Evolutionary conservation across 2,797 vertebrate species (phyloP).

Genomic region (Lates japonicus): DNA sequence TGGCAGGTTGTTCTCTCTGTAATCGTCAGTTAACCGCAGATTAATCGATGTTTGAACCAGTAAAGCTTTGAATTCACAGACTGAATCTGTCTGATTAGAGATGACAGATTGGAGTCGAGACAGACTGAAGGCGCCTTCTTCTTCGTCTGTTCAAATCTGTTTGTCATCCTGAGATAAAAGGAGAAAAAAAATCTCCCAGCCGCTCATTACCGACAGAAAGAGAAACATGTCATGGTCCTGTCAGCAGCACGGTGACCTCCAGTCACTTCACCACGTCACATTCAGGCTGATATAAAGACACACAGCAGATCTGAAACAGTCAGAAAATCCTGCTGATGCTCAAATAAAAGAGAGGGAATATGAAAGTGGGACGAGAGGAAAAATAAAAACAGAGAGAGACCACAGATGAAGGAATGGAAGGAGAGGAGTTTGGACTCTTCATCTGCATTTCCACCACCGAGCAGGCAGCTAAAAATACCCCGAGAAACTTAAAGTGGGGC

Average conservation of each 20-base stretch:
- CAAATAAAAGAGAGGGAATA: background rate
- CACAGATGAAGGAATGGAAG: background rate
- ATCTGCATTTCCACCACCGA: background rate
- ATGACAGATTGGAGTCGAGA: no score
- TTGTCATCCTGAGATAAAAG: background rate
- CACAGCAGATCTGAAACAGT: background rate
- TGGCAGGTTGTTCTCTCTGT: no score
- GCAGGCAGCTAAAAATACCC: constrained; percentile 52
- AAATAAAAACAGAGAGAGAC: background rate
- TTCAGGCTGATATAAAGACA: no score
- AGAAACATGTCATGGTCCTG: background rate
- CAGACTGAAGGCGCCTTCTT: background rate
- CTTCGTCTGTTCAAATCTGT: background rate
- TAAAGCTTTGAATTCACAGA: no score
- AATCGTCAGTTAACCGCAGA: no score
- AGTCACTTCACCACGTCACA: background rate
- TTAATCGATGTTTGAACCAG: no score
- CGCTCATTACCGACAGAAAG: no score
- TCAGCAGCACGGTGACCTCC: background rate
- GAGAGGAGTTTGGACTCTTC: background rate
- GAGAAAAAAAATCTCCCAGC: no score
- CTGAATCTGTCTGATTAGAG: no score
- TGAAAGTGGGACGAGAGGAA: background rate
- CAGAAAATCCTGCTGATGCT: background rate
- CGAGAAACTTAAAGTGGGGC: constrained; percentile 44